Percentiles rank a stretch among this genome's conserved stretches.
These are phyloP conservation scores for Bellardia pandia DNA, from an alignment of 2,888 invertebrate genomes.

Conservation along the genomic window DNA sequence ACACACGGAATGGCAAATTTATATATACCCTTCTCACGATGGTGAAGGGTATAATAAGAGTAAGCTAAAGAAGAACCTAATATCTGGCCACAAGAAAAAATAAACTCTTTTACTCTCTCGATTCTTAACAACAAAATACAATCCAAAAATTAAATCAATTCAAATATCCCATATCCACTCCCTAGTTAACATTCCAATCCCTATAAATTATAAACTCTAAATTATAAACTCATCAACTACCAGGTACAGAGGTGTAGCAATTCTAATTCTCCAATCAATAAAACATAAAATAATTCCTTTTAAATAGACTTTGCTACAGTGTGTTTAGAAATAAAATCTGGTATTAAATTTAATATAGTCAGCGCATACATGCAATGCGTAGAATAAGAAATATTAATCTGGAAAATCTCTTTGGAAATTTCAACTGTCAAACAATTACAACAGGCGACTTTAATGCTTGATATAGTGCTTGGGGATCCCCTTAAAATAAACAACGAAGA, in stretches of 20 bases:
- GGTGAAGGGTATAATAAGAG: too few relatives aligned
- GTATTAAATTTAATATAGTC: background rate
- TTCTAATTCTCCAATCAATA: background rate
- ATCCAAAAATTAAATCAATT: background rate
- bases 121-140: background rate
- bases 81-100: too few relatives aligned
- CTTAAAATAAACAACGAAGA: constrained; percentile 32
- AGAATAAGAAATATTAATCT: too few relatives aligned
- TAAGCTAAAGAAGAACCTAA: too few relatives aligned
- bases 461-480: constrained; percentile 44
- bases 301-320: background rate
- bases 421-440: background rate
- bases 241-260: background rate
- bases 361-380: background rate
- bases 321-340: background rate
- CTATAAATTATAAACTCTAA: background rate
- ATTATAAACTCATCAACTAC: background rate
- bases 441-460: constrained; percentile 51
- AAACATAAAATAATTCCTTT: background rate
- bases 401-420: background rate
- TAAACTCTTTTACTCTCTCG: too few relatives aligned
- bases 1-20: too few relatives aligned
- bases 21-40: too few relatives aligned
- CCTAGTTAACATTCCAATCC: background rate
- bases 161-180: constrained; percentile 12